Conservation (phyloP, 2,797 vertebrate species). For the Eulemur albifrons region DNA sequence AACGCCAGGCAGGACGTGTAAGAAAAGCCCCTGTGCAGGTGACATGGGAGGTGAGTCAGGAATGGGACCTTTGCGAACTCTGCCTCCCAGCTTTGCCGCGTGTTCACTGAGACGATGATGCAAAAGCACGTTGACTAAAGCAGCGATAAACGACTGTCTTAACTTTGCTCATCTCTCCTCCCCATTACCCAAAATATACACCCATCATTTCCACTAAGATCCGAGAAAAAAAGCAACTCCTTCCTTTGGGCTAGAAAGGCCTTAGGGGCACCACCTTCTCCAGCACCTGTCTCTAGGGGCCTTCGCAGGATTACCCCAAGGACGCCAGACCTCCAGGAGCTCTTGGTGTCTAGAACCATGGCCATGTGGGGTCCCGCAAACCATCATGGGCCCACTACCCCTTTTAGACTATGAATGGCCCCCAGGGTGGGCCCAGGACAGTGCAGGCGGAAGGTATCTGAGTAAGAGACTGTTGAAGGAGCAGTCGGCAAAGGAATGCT, state of each 20-base stretch:
- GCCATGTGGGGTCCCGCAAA: background rate
- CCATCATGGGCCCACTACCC: background rate
- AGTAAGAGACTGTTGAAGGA: background rate
- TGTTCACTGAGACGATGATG: background rate
- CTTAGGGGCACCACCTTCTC: background rate
- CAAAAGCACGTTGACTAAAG: background rate
- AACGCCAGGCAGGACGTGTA: background rate
- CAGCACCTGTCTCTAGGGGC: background rate
- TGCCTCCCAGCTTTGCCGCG: background rate
- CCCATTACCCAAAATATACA: background rate
- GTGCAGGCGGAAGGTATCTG: background rate
- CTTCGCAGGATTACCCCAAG: background rate
- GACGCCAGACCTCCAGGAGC: background rate
- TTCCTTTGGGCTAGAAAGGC: background rate
- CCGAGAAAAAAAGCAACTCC: background rate
- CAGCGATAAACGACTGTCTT: background rate
- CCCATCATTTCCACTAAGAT: background rate
- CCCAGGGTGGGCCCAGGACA: background rate
- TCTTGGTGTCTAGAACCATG: background rate
- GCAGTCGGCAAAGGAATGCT: background rate
- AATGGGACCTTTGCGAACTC: background rate
- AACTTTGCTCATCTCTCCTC: background rate
- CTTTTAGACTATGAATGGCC: background rate
- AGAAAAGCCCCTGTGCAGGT: background rate
- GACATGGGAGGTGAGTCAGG: background rate